Conservation (phyloP, 2,888 invertebrate species). For the Plebejus argus region DNA sequence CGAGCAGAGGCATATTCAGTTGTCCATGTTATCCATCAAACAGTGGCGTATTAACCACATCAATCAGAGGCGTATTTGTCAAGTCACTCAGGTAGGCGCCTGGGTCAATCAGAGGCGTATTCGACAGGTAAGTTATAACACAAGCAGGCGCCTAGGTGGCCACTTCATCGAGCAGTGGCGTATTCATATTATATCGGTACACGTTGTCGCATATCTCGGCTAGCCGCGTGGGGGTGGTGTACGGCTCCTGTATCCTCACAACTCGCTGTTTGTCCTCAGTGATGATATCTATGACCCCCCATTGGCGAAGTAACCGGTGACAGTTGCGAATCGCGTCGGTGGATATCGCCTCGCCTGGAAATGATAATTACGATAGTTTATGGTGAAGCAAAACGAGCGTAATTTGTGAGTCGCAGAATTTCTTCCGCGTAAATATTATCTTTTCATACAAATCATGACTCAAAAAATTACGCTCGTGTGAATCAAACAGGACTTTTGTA, state of each 20-base stretch:
- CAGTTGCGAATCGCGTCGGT: slow-evolving; percentile 93
- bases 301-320: slow-evolving; percentile 88
- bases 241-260: slow-evolving; percentile 54
- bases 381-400: too few relatives aligned
- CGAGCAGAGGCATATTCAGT: too few relatives aligned
- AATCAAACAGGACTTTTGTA: too few relatives aligned
- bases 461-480: too few relatives aligned
- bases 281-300: slow-evolving; percentile 86
- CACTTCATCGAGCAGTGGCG: slow-evolving; percentile 50
- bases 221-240: slow-evolving; percentile 50
- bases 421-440: too few relatives aligned
- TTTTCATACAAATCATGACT: too few relatives aligned
- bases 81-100: too few relatives aligned
- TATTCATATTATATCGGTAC: slow-evolving; percentile 62
- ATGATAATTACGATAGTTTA: background rate
- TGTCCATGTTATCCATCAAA: background rate
- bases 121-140: background rate
- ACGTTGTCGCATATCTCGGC: slow-evolving; percentile 55
- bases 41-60: too few relatives aligned
- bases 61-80: too few relatives aligned
- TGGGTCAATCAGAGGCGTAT: background rate
- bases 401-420: too few relatives aligned
- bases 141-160: too few relatives aligned
- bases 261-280: slow-evolving; percentile 54
- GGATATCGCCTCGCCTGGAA: slow-evolving; percentile 91